Conservation (phyloP, 2,113 vertebrate genomes). For the Rutilus rutilus region DNA sequence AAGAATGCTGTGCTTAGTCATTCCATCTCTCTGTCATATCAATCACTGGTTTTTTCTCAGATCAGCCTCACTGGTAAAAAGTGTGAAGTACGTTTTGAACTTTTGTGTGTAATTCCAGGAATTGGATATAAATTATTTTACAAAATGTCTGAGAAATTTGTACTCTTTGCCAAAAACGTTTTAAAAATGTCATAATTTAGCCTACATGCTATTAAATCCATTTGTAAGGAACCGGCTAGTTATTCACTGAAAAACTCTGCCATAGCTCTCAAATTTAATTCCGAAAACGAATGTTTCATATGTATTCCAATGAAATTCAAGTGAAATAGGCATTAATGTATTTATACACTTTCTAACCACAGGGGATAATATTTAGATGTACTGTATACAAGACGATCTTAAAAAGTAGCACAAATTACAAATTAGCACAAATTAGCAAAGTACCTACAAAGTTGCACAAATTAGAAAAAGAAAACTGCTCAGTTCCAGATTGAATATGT, state of each 20-base stretch:
- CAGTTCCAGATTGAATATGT: neutral
- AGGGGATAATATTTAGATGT: neutral
- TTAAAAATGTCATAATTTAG: neutral
- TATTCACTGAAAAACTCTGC: neutral
- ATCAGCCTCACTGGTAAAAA: neutral
- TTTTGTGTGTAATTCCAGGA: neutral
- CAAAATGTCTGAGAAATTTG: neutral
- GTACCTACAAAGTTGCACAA: neutral
- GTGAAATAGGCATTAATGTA: neutral
- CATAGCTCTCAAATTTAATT: too few relatives aligned
- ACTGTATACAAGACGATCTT: too few relatives aligned
- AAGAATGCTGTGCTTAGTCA: constrained; percentile 23
- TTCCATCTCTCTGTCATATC: neutral
- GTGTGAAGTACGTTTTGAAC: neutral
- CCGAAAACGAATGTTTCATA: too few relatives aligned
- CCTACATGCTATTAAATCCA: neutral
- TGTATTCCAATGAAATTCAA: too few relatives aligned
- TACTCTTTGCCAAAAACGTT: neutral
- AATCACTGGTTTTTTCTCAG: neutral
- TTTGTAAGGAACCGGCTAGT: neutral
- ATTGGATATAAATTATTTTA: neutral
- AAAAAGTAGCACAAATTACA: too few relatives aligned
- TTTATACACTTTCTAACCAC: neutral
- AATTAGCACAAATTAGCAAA: too few relatives aligned
- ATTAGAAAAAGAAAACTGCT: neutral